A percentile compares a stretch with the other conserved stretches of the same genome.
Evolutionary conservation across 1,140 invertebrate species (phyloP).

Genomic region (Globodera ellingtonae): DNA sequence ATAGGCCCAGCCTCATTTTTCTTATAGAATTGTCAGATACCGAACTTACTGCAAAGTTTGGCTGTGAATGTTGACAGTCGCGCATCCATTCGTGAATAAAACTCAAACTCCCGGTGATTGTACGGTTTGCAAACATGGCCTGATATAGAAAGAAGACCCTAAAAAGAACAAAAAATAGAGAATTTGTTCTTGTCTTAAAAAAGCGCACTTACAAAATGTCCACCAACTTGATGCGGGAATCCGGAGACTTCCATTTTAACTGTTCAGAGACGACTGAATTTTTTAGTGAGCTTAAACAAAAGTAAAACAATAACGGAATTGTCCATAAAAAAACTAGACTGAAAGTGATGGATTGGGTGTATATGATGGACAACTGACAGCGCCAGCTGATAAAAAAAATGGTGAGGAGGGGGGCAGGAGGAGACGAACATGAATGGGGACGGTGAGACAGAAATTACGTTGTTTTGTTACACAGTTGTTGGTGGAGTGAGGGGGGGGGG

Average conservation of each 20-base stretch:
- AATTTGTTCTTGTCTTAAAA: background rate
- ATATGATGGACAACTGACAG: background rate
- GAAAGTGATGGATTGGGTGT: background rate
- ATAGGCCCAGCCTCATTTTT: too few species aligned
- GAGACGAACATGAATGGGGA: too few species aligned
- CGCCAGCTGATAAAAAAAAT: background rate
- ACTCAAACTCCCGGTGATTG: conserved; percentile 59
- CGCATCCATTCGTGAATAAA: conserved; percentile 52
- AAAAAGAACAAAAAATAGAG: background rate
- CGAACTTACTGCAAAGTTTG: conserved; percentile 57
- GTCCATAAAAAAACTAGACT: background rate
- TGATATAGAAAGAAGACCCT: conserved; percentile 53
- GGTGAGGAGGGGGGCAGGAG: too few species aligned
- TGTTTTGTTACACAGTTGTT: too few species aligned
- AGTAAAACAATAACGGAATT: background rate
- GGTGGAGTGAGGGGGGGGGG: background rate
- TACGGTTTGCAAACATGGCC: conserved; percentile 64
- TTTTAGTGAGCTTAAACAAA: background rate
- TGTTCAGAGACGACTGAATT: background rate
- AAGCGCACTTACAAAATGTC: conserved; percentile 51
- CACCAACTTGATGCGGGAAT: conserved; percentile 62
- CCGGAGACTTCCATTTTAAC: conserved; percentile 53
- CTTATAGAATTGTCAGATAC: too few species aligned
- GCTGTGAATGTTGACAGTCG: conserved; percentile 53
- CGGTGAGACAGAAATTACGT: background rate